Base-by-base conservation (phyloP, 2,797 vertebrate species). In the Anabas testudineus region DNA sequence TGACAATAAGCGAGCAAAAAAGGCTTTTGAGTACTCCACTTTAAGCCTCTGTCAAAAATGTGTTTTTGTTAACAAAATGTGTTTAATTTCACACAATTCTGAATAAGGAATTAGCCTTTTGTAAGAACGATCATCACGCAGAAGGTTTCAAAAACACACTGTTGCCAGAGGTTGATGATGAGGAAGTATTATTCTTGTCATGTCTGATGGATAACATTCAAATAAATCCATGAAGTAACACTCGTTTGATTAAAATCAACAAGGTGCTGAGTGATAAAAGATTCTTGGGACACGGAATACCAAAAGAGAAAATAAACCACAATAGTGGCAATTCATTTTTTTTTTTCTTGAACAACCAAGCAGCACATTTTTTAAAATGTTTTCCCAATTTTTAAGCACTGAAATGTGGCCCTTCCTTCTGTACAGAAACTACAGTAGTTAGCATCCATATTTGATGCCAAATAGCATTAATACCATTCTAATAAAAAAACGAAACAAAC, bases 381-480 rank as follows among this genome's bases (percentile, higher is more conserved):
- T 34, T 45, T 14, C n/a, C 3, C 45, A 13, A 13, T 3, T 14
- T 55, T 63, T 0, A 61, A 54, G 34, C 24, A 58, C 26, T 41
- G 41, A 48, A 28, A 41, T 9, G 47, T 26, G 32, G 55, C 55
- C 57, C 52, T 3, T 61, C 26, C 37, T 22, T 63, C 58, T 80
- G 54, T 72, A 67, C 67, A 78, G 26, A 71, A 58, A 71, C 63
- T 67, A 55, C 39, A 73, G 34, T 43, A 52, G 56, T 68, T 51
- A 51, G 26, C 26, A 2, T 41, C 52, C 58, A 28, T 63, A 61
- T 52, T 51, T 45, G 48, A 53, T 71, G 28, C 12, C 71, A 74
- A 54, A 49, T 7, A 67, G 66, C 58, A 42, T 49, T 54, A 63
- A 82, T 41, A 76, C 32, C 56, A 57, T 41, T 64, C 43, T 60